Evolutionary conservation across 2,888 invertebrate genomes (phyloP), one percentile per base, ranked within the genome.

Genomic region (Podabrus alpinus): DNA sequence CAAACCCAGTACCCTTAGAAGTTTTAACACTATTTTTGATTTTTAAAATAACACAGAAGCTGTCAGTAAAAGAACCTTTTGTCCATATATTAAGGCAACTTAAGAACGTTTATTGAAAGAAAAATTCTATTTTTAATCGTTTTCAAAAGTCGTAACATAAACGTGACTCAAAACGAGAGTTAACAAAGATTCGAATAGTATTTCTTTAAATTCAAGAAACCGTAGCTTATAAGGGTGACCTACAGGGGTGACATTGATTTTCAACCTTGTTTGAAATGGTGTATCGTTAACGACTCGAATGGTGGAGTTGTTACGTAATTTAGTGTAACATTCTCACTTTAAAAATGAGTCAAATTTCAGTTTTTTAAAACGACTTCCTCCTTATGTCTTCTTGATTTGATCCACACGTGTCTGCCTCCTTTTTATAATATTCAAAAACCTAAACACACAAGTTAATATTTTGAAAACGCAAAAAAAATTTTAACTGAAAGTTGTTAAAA

Each of bases 181-280:
- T 61, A 24, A 71, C 67, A 67, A 67, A 66, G 70, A 67, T 60
- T 15, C 17, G 29, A 64, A 29, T 25, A 66, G 29, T 60, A 24
- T 61, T 62, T 25, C 69, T 59, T 19, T 19, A 64, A 64, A 64
- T 68, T 68, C 60, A 13, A 62, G 71, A 67, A 70, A 67, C 76
- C 76, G 75, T 75, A 70, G 68, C 76, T 66, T 76, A 76, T 67
- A 73, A 69, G 76, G 76, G 73, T 76, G 76, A 74, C 76, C 25
- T 66, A 71, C 66, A 71, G 64, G 76, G 76, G 73, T 76, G 76
- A 74, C 76, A 76, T 76, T 76, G 76, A 76, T 76, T 76, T 76
- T 76, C 76, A 76, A 66, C 71, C 73, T 71, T 76, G 74, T 74
- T 76, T 74, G 64, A 9, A 73, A 73, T 66, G 71, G 45, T n/a